Evolutionary conservation across 2,113 vertebrate species (phyloP).

Genomic region (Castor canadensis): DNA sequence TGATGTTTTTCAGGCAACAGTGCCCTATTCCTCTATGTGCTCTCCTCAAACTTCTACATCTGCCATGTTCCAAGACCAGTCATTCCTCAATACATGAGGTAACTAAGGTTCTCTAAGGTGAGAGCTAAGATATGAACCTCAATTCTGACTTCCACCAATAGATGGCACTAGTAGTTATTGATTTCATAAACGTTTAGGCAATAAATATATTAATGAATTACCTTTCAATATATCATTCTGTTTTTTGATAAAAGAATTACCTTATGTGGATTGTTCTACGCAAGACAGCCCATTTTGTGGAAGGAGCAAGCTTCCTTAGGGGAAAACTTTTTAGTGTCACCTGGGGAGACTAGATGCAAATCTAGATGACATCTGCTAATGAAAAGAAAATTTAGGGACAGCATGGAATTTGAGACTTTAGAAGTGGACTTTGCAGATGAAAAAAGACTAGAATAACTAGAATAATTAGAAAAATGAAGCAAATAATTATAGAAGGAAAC

Average conservation of each 20-base stretch:
- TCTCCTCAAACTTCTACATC: not conserved
- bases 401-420: not conserved
- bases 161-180: not conserved
- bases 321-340: not conserved
- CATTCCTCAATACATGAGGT: too few species aligned
- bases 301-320: not conserved
- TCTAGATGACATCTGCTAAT: not conserved
- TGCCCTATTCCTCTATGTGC: not conserved
- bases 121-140: not conserved
- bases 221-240: not conserved
- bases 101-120: too few species aligned
- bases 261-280: not conserved
- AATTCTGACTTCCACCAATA: conserved; percentile 42
- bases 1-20: not conserved
- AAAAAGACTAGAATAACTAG: too few species aligned
- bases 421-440: not conserved
- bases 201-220: not conserved
- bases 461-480: not conserved
- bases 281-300: not conserved
- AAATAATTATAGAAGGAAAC: not conserved
- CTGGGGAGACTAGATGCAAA: not conserved
- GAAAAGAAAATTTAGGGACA: not conserved
- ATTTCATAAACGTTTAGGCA: not conserved
- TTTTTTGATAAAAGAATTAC: too few species aligned
- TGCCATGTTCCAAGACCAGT: not conserved